Evolutionary conservation across 1,140 invertebrate genomes (phyloP), one percentile per base, ranked within the genome.

Genomic region (Aphelinus atriplicis): DNA sequence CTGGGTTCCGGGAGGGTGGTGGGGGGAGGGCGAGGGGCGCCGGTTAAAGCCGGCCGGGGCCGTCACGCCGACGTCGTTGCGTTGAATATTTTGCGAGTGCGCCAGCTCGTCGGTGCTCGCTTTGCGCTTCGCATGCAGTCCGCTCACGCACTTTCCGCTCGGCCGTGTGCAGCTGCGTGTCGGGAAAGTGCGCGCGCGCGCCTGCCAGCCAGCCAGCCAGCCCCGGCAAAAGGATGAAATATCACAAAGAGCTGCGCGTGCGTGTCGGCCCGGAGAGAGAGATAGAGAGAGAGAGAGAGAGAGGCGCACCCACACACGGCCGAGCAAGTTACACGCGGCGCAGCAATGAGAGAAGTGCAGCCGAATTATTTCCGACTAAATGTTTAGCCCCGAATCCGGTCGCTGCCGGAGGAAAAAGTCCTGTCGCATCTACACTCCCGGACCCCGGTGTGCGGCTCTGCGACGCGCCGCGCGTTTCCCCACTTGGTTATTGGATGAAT

Each of bases 291-390:
- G 58, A 64, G 51, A 74, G 58, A 74, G 4, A 53, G 51, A 6
- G 51, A 4, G 9, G 51, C 51, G 4, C 9, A 53, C 51, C 51
- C 68, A 79, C 69, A 78, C 56, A 56, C 56, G 47, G 26, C 3
- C 48, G 42, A 51, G 7, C 53, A 9, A 48, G 51, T 42, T 51
- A 67, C 48, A 71, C 7, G 71, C 7, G 68, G 69, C 26, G 26
- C 26, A 26, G 26, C 51, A 57, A 74, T 48, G 51, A 57, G 53
- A 65, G 60, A 70, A 56, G 63, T 63, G 65, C 57, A n/a, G 58
- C 50, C 3, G 63, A 75, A 75, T 69, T 69, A 69, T 67, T 75
- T 69, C 66, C 65, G 60, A 51, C 66, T 63, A 69, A 75, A 75
- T 69, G 73, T 75, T 75, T 75, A 74, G 72, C 42, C 43, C 55